Evolutionary conservation across 2,113 vertebrate species (phyloP).

Genomic region (Petrocephalus zakoni): DNA sequence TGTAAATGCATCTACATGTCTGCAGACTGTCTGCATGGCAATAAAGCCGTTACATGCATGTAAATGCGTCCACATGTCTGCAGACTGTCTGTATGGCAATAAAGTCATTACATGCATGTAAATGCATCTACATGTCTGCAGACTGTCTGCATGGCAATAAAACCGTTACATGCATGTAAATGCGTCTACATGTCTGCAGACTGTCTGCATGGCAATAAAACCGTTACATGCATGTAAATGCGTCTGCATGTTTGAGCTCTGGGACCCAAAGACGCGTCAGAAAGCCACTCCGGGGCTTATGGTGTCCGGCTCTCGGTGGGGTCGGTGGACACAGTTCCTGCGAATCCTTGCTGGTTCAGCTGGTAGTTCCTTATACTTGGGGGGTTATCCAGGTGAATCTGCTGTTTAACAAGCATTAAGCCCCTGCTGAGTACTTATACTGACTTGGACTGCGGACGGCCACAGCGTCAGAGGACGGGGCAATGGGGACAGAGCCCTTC

Average conservation of each 20-base stretch:
- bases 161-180: background rate
- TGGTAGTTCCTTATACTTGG: background rate
- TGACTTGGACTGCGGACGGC: background rate
- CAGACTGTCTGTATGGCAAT: background rate
- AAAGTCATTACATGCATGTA: background rate
- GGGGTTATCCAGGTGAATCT: background rate
- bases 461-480: background rate
- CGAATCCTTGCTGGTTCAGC: background rate
- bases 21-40: background rate
- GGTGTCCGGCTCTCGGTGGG: background rate
- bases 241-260: background rate
- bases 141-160: background rate
- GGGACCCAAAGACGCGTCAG: background rate
- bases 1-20: no score
- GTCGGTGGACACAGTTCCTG: background rate
- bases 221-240: background rate
- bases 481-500: background rate
- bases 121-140: no score
- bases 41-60: background rate
- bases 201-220: background rate
- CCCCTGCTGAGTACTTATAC: background rate
- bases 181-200: no score
- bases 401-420: background rate
- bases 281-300: background rate
- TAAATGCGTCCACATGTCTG: no score